A percentile compares a stretch with the other conserved stretches of the same genome.
Conservation (phyloP, 2,888 invertebrate genomes). For the Stenolophus ochropezus region DNA sequence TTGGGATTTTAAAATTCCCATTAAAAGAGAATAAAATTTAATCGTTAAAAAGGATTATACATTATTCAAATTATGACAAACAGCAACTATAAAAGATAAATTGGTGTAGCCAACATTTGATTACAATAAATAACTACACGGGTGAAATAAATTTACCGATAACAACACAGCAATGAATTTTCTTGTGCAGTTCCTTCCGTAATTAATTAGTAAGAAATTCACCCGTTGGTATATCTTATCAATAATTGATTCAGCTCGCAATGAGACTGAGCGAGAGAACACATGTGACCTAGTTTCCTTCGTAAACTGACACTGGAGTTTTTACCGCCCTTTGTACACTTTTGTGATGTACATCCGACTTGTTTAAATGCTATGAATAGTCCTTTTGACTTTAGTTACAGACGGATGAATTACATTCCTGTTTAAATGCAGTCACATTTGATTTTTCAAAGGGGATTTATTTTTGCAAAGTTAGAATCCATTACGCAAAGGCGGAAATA, state of each 20-base stretch:
- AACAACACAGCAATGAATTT: too few species aligned
- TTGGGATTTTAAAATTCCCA: not conserved
- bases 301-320: constrained; percentile 9
- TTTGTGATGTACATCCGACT: constrained; percentile 32
- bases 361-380: constrained; percentile 38
- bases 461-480: not conserved
- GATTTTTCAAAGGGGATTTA: constrained; percentile 5
- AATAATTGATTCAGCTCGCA: not conserved
- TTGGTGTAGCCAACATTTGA: not conserved
- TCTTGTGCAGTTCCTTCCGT: too few species aligned
- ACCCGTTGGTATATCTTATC: not conserved
- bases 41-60: not conserved
- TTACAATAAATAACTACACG: not conserved
- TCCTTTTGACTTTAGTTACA: constrained; percentile 26
- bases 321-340: constrained; percentile 34
- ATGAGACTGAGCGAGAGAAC: not conserved
- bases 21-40: not conserved
- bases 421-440: constrained; percentile 22
- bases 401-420: constrained; percentile 30
- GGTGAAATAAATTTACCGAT: too few species aligned
- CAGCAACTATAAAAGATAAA: not conserved
- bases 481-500: not conserved
- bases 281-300: constrained; percentile 20
- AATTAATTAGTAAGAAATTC: not conserved
- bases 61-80: not conserved